Evolutionary conservation across 2,888 invertebrate species (phyloP), one percentile per base, ranked within the genome.

Genomic region (Lasioglossum zephyrum): DNA sequence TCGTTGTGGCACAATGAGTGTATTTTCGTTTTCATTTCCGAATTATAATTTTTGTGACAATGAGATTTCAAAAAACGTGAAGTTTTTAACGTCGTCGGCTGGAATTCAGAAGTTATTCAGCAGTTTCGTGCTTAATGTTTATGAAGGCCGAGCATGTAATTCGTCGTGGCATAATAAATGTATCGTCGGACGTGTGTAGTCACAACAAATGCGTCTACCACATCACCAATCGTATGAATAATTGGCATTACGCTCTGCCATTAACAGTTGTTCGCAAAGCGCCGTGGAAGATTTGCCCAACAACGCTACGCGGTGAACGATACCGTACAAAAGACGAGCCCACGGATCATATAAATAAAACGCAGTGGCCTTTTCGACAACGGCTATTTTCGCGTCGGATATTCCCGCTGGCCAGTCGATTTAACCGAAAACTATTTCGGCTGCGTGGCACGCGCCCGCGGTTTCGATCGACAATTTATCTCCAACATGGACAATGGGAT

Each of bases 331-430:
- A 77, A 63, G 72, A 57, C 57, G 39, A 76, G 73, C 57, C n/a
- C 13, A 73, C 16, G 41, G 77, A 75, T 82, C 70, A 26, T 82
- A 87, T 87, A 87, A 87, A 87, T 87, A 87, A 66, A 66, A 81
- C 83, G 22, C 74, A 4, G 5, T 39, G 79, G 73, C 76, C 69
- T 79, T 81, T 81, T 81, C 81, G 63, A 76, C 74, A 63, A 73
- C 18, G 22, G 77, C 81, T 87, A 87, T 87, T 87, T 79, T 73
- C 9, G 81, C 11, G 16, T 11, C 6, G 57, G 73, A 87, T 87
- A 87, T 87, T 80, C 83, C 57, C 53, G 39, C 69, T 9, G 41
- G 44, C 16, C 69, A 31, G 36, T 26, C 26, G 77, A 69, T 60
- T 44, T 66, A 73, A 66, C 57, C 6, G 73, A 49, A 57, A 76